phyloP scores from a whole-genome alignment of 2,797 vertebrate species.

The Hafferia zeledoni region DNA sequence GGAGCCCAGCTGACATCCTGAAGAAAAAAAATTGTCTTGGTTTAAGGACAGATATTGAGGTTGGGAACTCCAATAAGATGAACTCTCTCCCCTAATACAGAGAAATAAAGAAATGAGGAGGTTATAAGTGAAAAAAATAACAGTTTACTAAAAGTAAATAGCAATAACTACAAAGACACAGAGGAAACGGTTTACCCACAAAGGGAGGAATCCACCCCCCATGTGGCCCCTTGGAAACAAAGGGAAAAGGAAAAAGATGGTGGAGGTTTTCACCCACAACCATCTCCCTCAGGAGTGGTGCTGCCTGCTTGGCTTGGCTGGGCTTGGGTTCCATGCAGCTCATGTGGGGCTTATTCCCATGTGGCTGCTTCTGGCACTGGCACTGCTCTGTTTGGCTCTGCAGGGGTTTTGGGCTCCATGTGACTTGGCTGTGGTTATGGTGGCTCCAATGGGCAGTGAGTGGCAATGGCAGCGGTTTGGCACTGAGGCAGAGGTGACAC shows the following conservation, averaged over 20 bases:
- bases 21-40: not conserved
- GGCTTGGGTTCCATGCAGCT: not conserved
- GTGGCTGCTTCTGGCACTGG: too few species aligned
- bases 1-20: not conserved
- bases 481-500: too few species aligned
- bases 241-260: not conserved
- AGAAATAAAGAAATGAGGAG: not conserved
- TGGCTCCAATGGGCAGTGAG: too few species aligned
- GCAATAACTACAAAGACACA: not conserved
- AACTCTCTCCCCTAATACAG: not conserved
- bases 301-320: not conserved
- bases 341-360: too few species aligned
- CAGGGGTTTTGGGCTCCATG: too few species aligned
- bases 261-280: not conserved
- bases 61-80: not conserved
- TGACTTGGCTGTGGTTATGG: too few species aligned
- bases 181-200: not conserved
- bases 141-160: not conserved
- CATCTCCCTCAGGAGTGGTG: not conserved
- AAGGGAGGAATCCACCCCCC: not conserved
- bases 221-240: not conserved
- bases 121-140: not conserved
- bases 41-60: not conserved
- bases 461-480: too few species aligned
- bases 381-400: too few species aligned